phyloP scores from a whole-genome alignment of 2,888 invertebrate species.

The Clusia tigrina region DNA sequence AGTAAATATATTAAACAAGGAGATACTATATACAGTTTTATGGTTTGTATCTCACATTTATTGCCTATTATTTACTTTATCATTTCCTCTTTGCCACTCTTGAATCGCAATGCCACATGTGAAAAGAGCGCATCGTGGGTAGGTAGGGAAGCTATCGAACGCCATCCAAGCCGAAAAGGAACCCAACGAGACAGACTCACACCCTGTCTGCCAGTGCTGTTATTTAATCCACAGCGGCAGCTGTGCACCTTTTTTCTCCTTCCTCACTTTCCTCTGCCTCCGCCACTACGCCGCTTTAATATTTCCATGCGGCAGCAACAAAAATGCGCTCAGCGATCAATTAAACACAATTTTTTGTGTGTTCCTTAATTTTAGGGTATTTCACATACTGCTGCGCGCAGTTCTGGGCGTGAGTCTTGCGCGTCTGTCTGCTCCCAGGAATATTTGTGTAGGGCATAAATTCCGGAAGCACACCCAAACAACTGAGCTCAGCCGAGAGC shows the following conservation, averaged over 20 bases:
- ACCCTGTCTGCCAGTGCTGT: slow-evolving; percentile 13
- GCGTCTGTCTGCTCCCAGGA: slow-evolving; percentile 10
- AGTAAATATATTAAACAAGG: too few relatives aligned
- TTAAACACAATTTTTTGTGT: slow-evolving; percentile 24
- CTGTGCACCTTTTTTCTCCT: slow-evolving; percentile 22
- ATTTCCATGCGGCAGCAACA: background rate
- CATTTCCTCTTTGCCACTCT: too few relatives aligned
- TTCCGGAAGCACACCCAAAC: slow-evolving; percentile 30
- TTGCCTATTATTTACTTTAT: too few relatives aligned
- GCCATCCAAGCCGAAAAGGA: too few relatives aligned
- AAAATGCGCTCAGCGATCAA: slow-evolving; percentile 21
- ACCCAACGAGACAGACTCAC: too few relatives aligned
- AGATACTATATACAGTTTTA: too few relatives aligned
- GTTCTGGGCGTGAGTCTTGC: background rate
- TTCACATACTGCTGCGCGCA: slow-evolving; percentile 17
- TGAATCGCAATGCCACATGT: too few relatives aligned
- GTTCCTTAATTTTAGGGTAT: slow-evolving; percentile 14
- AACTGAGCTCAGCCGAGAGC: background rate
- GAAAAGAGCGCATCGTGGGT: too few relatives aligned
- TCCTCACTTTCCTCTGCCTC: background rate
- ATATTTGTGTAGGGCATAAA: slow-evolving; percentile 15
- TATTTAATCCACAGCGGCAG: slow-evolving; percentile 31
- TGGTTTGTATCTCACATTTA: too few relatives aligned
- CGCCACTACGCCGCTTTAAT: background rate
- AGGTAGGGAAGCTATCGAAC: too few relatives aligned